Evolutionary conservation across 64 coral and sea anemone genomes (phyloP).

Genomic region (Cladopsammia gracilis): DNA sequence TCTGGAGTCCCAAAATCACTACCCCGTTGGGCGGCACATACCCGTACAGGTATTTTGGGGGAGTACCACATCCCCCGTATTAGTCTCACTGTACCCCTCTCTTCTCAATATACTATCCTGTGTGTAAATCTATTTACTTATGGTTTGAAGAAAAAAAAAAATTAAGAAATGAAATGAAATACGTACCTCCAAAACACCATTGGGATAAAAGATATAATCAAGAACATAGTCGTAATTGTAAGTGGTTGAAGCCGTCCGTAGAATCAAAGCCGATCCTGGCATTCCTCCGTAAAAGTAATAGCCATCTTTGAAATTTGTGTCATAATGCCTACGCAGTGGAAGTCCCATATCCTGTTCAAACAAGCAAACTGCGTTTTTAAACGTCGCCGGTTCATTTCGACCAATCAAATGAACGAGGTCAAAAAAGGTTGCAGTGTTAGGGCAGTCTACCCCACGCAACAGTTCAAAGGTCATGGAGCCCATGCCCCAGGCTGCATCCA

Average conservation of each 20-base stretch:
- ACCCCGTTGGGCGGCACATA: no score
- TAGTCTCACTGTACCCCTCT: no score
- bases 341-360: conserved; percentile 83
- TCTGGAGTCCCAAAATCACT: no score
- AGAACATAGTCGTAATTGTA: conserved; percentile 75
- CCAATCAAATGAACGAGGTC: conserved; percentile 75
- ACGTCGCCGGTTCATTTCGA: not conserved
- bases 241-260: conserved; percentile 45
- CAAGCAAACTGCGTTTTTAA: conserved; percentile 72
- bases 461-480: conserved; percentile 73
- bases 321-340: conserved; percentile 69
- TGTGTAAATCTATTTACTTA: no score
- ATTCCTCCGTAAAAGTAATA: conserved; percentile 71
- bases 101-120: no score
- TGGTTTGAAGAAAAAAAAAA: no score
- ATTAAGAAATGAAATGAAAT: not conserved
- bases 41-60: no score
- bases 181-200: conserved; percentile 47
- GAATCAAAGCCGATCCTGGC: conserved; percentile 26
- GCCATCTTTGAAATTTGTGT: conserved; percentile 52
- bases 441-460: conserved; percentile 73
- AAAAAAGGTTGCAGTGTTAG: conserved; percentile 72
- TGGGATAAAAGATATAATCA: conserved; percentile 73
- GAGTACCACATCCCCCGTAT: no score
- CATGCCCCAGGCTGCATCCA: conserved; percentile 70